Base-by-base conservation (phyloP, 2,888 invertebrate genomes). In the Germaria angustata region DNA sequence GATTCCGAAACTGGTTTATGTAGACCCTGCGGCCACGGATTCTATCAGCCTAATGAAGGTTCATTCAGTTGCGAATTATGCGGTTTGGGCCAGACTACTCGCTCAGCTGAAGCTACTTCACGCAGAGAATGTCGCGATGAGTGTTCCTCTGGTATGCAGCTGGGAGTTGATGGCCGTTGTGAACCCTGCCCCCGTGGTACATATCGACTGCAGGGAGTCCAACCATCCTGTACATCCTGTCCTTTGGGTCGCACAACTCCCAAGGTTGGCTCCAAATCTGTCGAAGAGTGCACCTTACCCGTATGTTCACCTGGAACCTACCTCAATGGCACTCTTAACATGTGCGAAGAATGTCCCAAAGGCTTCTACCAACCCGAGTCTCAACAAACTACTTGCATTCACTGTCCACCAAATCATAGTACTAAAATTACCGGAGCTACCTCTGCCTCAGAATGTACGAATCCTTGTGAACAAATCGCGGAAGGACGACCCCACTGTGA, bases 231-330 rank as follows among this genome's bases (percentile, higher is more conserved):
- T 88, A 94, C 95, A 7, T 92, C 94, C 8, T 99, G 98, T 91
- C 98, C 98, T 0, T 91, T 95, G 7, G 98, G 97, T 41, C 94
- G 96, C 84, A 99, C 98, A 2, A 98, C 98, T 0, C 96, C 96
- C 0, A 95, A 95, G 85, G 93, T 94, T 66, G 97, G 98, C 55
- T 95, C 97, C 0, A 94, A 95, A 0, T 94, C 95, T 0, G 93
- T 96, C 7, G 97, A 97, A 88, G 97, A 98, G 89, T 99, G 99
- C 91, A 96, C 98, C 1, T 92, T 98, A 59, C 98, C 98, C 9
- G 96, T 97, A 65, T 97, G 97, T 90, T 93, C 93, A 55, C 94
- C 96, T 81, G 95, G 98, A 72, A 95, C 95, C 17, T 97, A 95
- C 91, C 93, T 98, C 86, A 97, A 98, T 90, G 95, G 94, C 22